A percentile compares a stretch with the other conserved stretches of the same genome.
Evolutionary conservation across 2,888 invertebrate genomes (phyloP).

Genomic region (Tuberolachnus salignus): DNA sequence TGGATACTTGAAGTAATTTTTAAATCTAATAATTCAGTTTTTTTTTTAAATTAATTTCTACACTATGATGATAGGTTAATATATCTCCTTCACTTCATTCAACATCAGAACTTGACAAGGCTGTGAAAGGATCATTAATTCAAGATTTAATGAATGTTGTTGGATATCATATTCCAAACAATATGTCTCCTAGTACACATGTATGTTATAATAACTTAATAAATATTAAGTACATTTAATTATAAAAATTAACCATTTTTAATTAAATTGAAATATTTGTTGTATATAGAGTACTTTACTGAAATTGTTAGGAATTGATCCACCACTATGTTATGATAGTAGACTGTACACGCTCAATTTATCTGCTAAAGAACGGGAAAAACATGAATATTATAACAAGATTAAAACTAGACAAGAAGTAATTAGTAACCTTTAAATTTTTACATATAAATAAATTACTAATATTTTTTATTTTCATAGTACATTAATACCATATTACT

Average conservation of each 20-base stretch:
- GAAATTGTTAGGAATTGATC: conserved; percentile 47
- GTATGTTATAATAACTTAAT: conserved; percentile 45
- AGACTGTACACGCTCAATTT: conserved; percentile 73
- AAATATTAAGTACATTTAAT: not conserved
- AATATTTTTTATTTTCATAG: conserved; percentile 58
- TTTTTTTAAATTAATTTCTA: not conserved
- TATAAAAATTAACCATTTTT: not conserved
- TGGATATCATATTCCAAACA: conserved; percentile 81
- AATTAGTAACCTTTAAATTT: conserved; percentile 26
- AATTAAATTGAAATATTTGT: not conserved
- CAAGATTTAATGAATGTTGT: conserved; percentile 89
- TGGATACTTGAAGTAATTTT: conserved; percentile 89
- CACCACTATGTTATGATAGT: conserved; percentile 66
- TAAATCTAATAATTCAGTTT: conserved; percentile 51
- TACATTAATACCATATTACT: conserved; percentile 80
- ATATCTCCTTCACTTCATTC: conserved; percentile 88
- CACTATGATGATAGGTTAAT: conserved; percentile 69
- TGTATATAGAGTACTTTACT: conserved; percentile 51
- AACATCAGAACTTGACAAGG: conserved; percentile 84
- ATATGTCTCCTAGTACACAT: conserved; percentile 58
- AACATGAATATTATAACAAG: conserved; percentile 69
- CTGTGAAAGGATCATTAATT: conserved; percentile 92
- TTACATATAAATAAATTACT: not conserved
- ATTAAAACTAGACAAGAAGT: conserved; percentile 68
- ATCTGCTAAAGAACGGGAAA: conserved; percentile 73